Conservation (phyloP, 2,888 invertebrate genomes). For the Lordiphosa fenestrarum region DNA sequence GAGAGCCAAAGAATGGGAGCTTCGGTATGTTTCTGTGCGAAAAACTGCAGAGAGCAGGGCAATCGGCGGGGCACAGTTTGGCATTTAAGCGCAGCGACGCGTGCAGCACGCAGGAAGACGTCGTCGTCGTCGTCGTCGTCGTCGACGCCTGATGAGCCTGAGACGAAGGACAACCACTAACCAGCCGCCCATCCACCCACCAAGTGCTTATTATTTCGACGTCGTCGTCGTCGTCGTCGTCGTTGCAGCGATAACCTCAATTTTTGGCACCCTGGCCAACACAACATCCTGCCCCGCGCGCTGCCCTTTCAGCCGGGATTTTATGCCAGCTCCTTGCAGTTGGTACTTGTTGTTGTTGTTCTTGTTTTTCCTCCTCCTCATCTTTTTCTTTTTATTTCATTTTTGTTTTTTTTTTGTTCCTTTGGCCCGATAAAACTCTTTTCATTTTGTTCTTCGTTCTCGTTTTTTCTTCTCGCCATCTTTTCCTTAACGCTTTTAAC, state of each 20-base stretch:
- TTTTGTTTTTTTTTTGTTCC: slow-evolving; percentile 11
- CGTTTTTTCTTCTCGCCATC: slow-evolving; percentile 31
- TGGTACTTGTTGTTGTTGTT: slow-evolving; percentile 27
- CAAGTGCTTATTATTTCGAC: slow-evolving; percentile 18
- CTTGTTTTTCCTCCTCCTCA: neutral
- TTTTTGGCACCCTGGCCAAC: slow-evolving; percentile 74
- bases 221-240: slow-evolving; percentile 17
- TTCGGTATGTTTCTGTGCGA: too few species aligned
- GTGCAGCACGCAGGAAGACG: slow-evolving; percentile 64
- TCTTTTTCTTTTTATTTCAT: too few species aligned
- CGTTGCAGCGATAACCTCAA: slow-evolving; percentile 71
- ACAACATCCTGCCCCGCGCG: slow-evolving; percentile 30
- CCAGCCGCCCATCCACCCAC: slow-evolving; percentile 1
- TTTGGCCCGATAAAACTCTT: slow-evolving; percentile 65
- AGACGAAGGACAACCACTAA: slow-evolving; percentile 4
- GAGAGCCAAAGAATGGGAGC: too few species aligned
- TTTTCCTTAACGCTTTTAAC: slow-evolving; percentile 69
- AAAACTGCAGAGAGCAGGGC: neutral
- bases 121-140: slow-evolving; percentile 16
- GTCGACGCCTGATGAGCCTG: slow-evolving; percentile 58
- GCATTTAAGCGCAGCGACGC: slow-evolving; percentile 70
- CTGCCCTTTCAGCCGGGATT: slow-evolving; percentile 41
- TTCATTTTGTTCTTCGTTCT: slow-evolving; percentile 53
- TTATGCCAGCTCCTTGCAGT: slow-evolving; percentile 64
- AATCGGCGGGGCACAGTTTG: slow-evolving; percentile 57